Conservation (phyloP, 2,888 invertebrate genomes). For the Falcaria lacertinaria region DNA sequence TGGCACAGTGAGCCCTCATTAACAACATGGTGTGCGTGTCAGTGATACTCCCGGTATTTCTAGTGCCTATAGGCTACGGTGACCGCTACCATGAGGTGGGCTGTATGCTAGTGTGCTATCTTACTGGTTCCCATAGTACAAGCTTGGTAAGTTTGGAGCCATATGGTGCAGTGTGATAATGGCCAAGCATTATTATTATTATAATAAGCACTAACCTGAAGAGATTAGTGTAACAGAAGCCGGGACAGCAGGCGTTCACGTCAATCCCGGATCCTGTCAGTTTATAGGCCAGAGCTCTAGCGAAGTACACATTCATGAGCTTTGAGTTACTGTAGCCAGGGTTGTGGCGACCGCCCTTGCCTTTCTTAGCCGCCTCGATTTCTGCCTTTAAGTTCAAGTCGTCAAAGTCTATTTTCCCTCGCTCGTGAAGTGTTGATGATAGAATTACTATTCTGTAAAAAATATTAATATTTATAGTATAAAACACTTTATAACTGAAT, state of each 20-base stretch:
- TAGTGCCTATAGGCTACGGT: too few relatives aligned
- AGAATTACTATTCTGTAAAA: constrained; percentile 83
- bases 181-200: too few relatives aligned
- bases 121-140: too few relatives aligned
- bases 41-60: too few relatives aligned
- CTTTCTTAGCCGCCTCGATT: constrained; percentile 53
- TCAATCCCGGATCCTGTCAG: constrained; percentile 78
- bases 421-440: constrained; percentile 85
- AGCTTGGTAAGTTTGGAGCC: too few relatives aligned
- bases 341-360: constrained; percentile 57
- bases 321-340: constrained; percentile 88
- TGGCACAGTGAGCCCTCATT: too few relatives aligned
- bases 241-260: constrained; percentile 87
- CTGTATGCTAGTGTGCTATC: too few relatives aligned
- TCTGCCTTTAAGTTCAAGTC: constrained; percentile 82
- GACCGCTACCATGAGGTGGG: too few relatives aligned
- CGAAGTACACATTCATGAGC: constrained; percentile 87
- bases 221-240: constrained; percentile 88
- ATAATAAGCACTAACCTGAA: constrained; percentile 80
- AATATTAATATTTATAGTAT: too few relatives aligned
- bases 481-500: too few relatives aligned
- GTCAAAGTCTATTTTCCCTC: constrained; percentile 83
- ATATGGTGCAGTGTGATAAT: too few relatives aligned
- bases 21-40: too few relatives aligned
- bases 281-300: constrained; percentile 80